Evolutionary conservation across 92 coral and sea anemone genomes (phyloP), one percentile per base, ranked within the genome.

Genomic region (Muricea muricata): DNA sequence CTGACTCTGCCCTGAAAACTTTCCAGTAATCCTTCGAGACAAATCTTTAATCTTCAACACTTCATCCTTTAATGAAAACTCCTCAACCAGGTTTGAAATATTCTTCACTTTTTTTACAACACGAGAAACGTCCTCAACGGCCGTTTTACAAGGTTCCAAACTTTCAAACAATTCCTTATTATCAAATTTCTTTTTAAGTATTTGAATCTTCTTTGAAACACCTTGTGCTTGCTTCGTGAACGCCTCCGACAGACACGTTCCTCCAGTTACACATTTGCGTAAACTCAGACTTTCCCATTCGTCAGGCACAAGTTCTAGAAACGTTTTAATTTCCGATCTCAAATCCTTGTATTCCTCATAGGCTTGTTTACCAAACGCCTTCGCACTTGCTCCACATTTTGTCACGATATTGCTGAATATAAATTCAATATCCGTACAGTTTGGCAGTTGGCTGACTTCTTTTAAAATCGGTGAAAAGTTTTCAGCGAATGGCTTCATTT

Each of bases 21-120:
- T 83, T 12, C 98, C 97, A 30, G 97, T 92, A n/a, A 96, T 82
- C 65, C 86, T 87, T 42, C 88, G 89, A 65, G 94, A 47, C 46
- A 90, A 86, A 39, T 87, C 97, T 75, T 92, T 91, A 42, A 97
- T 84, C 65, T 91, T 92, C 87, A 92, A 83, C 12, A 92, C 90
- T 42, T 97, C 98, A 70, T 97, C 98, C 83, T 86, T 90, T 63
- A 97, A 82, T 18, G 97, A 88, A 65, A 97, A 97, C 13, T 82
- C 90, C 75, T 90, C 89, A 32, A 92, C 95, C 72, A 94, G 91
- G 15, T 87, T 61, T 23, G 93, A 89, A 34, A 97, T 75, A 32
- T 89, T 83, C 78, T 94, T 90, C 10, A 97, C 94, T 47, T 81
- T 84, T 71, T 90, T 91, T 18, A 88, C 77, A 20, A 97, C 90